Percentiles rank a stretch among this genome's conserved stretches.
These are phyloP conservation scores for Platygyra sinensis DNA, from an alignment of 64 coral and sea anemone species.

Conservation along the genomic window DNA sequence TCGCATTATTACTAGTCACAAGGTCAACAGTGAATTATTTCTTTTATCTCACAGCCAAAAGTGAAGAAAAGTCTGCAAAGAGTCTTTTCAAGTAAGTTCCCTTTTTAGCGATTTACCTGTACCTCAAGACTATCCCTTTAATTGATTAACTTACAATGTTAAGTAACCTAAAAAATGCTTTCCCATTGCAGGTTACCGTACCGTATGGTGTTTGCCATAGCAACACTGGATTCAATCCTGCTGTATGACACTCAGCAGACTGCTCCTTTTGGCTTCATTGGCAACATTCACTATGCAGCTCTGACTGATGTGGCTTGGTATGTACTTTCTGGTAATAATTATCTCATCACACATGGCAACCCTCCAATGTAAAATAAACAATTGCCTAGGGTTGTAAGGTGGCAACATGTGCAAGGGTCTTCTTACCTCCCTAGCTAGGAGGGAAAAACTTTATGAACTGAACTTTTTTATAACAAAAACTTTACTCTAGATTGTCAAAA, in stretches of 20 bases:
- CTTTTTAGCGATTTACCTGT: neutral
- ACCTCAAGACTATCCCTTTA: neutral
- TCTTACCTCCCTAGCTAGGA: too few species aligned
- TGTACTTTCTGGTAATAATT: neutral
- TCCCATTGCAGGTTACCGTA: conserved; percentile 79
- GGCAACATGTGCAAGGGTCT: too few species aligned
- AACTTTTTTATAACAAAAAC: too few species aligned
- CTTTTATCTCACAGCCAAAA: neutral
- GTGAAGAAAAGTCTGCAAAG: neutral
- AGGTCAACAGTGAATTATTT: too few species aligned
- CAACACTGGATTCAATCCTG: conserved; percentile 82
- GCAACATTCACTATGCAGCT: conserved; percentile 93
- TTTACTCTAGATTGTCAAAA: too few species aligned
- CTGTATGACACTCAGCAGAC: conserved; percentile 93
- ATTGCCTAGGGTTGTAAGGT: too few species aligned
- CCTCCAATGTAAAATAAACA: too few species aligned
- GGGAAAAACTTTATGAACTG: too few species aligned
- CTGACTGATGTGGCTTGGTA: conserved; percentile 92
- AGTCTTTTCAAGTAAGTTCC: conserved; percentile 58
- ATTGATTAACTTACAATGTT: neutral
- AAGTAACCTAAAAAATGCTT: neutral
- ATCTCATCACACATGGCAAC: too few species aligned
- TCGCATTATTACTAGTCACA: too few species aligned
- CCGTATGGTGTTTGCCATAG: conserved; percentile 94
- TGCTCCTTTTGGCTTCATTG: conserved; percentile 81